These are phyloP conservation scores for Astyanax mexicanus DNA, from an alignment of 2,797 vertebrate genomes.

Conservation along the genomic window DNA sequence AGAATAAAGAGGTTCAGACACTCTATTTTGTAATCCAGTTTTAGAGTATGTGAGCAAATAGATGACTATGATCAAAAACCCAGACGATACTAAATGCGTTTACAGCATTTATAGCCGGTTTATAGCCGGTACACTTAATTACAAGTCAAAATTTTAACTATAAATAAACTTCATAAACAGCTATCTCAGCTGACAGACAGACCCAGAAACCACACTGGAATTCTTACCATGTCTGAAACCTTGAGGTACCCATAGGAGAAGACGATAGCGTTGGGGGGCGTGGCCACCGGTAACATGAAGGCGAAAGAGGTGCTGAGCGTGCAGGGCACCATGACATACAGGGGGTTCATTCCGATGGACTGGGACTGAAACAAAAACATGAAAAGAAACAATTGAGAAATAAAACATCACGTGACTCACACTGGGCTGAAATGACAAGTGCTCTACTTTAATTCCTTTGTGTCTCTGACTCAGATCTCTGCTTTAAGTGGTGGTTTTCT, in stretches of 20 bases:
- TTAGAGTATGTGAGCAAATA: background rate
- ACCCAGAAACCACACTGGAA: background rate
- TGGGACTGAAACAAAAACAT: conserved; percentile 82
- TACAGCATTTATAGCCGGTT: background rate
- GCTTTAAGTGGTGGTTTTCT: conserved; percentile 54
- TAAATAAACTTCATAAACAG: background rate
- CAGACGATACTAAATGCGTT: background rate
- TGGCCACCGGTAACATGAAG: conserved; percentile 97
- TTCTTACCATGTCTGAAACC: conserved; percentile 93
- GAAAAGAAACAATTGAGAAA: conserved; percentile 25
- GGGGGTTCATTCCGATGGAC: conserved; percentile 88
- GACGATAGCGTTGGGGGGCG: conserved; percentile 95
- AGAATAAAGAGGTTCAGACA: background rate
- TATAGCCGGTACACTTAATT: background rate
- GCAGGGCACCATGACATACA: conserved; percentile 94
- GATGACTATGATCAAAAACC: background rate
- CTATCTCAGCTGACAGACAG: background rate
- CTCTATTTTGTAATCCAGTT: background rate
- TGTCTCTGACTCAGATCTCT: conserved; percentile 39
- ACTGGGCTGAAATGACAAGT: conserved; percentile 46
- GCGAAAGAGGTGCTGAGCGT: conserved; percentile 94
- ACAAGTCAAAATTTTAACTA: background rate
- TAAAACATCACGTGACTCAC: conserved; percentile 34
- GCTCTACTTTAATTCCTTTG: conserved; percentile 42
- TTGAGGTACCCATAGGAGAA: conserved; percentile 93